These are phyloP conservation scores for Petrolisthes cinctipes DNA, from an alignment of 2,888 invertebrate species.

Conservation along the genomic window DNA sequence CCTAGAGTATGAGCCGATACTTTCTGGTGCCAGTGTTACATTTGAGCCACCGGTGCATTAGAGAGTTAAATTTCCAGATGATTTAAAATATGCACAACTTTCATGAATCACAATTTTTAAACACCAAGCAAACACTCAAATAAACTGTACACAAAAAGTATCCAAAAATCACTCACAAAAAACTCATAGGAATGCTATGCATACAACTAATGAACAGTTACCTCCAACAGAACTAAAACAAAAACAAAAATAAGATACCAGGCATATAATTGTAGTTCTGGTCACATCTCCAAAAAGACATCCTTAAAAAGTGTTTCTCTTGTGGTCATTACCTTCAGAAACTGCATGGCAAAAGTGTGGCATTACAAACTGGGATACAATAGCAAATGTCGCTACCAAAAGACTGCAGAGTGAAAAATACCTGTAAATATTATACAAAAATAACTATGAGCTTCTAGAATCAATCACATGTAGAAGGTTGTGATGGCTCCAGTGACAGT, in stretches of 20 bases:
- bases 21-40: no score
- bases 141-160: no score
- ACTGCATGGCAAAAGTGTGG: slow-evolving; percentile 31
- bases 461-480: slow-evolving; percentile 54
- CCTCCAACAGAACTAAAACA: slow-evolving; percentile 4
- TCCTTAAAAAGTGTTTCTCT: slow-evolving; percentile 40
- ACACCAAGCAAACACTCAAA: no score
- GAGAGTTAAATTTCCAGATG: no score
- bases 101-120: no score
- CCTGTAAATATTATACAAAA: slow-evolving; percentile 57
- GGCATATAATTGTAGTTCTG: background rate
- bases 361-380: slow-evolving; percentile 46
- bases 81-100: no score
- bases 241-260: background rate
- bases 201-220: background rate
- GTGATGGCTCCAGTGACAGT: slow-evolving; percentile 32
- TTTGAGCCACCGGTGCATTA: no score
- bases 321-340: slow-evolving; percentile 17
- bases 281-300: slow-evolving; percentile 17
- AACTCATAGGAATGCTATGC: background rate
- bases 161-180: background rate
- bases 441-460: slow-evolving; percentile 57
- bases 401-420: slow-evolving; percentile 60
- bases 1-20: no score
- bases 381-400: slow-evolving; percentile 36